A percentile compares a stretch with the other conserved stretches of the same genome.
Evolutionary conservation across 2,888 invertebrate species (phyloP).

Genomic region (Ophioninae sp.): DNA sequence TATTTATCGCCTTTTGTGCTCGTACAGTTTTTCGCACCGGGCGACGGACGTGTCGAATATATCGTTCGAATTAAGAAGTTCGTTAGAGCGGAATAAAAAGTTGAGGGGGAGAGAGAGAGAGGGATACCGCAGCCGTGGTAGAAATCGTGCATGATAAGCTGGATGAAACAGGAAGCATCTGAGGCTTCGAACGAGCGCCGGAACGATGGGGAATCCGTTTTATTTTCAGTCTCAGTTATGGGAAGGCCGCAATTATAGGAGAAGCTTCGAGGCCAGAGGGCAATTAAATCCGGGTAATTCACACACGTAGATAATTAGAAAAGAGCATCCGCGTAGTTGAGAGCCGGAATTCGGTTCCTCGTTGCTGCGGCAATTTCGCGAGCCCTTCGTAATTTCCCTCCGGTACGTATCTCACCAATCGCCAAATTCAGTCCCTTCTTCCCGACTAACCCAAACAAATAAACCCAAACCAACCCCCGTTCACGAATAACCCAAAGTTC

Average conservation of each 20-base stretch:
- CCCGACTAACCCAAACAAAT: background rate
- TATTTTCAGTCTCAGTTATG: background rate
- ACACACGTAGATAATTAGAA: slow-evolving; percentile 72
- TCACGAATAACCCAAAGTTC: background rate
- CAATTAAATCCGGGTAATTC: slow-evolving; percentile 71
- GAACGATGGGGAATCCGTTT: background rate
- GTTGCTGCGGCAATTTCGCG: slow-evolving; percentile 47
- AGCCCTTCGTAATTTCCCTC: slow-evolving; percentile 49
- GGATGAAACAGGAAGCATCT: background rate
- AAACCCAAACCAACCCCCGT: background rate
- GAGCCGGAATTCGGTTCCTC: slow-evolving; percentile 55
- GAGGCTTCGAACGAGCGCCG: background rate
- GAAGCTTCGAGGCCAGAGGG: slow-evolving; percentile 44
- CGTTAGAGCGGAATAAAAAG: background rate
- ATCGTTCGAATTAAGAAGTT: background rate
- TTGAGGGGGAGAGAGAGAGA: background rate
- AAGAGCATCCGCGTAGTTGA: slow-evolving; percentile 61
- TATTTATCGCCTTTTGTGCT: background rate
- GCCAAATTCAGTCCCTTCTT: slow-evolving; percentile 34
- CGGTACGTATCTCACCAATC: slow-evolving; percentile 23
- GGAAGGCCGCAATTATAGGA: background rate
- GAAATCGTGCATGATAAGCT: background rate
- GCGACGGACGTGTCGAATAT: background rate
- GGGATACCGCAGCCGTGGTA: background rate
- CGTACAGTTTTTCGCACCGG: background rate